A percentile compares a stretch with the other conserved stretches of the same genome.
phyloP scores from a whole-genome alignment of 2,888 invertebrate genomes.

The Anaspis maculata region DNA sequence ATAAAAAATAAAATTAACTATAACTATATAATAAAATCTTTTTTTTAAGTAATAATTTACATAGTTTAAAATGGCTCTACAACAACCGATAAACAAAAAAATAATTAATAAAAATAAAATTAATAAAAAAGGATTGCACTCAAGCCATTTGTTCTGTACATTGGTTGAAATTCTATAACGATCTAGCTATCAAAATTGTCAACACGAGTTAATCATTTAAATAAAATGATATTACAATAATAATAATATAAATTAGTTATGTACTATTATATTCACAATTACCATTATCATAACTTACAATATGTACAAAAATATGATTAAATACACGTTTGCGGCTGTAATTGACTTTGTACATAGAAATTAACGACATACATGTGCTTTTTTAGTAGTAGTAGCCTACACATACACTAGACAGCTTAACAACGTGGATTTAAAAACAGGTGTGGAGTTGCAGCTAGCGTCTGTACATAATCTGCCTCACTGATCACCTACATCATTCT shows the following conservation, averaged over 20 bases:
- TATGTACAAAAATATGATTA: conserved; percentile 51
- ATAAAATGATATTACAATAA: conserved; percentile 33
- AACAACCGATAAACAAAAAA: conserved; percentile 36
- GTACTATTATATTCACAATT: conserved; percentile 44
- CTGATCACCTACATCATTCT: conserved; percentile 24
- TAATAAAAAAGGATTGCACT: conserved; percentile 40
- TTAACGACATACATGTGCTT: conserved; percentile 26
- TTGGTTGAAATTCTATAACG: conserved; percentile 42
- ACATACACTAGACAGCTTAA: conserved; percentile 35
- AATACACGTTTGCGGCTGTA: conserved; percentile 43
- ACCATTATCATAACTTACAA: conserved; percentile 44
- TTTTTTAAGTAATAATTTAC: conserved; percentile 33
- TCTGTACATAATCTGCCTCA: conserved; percentile 36
- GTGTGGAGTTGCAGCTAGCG: conserved; percentile 29
- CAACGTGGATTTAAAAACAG: conserved; percentile 38
- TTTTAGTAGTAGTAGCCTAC: conserved; percentile 23
- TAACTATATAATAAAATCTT: conserved; percentile 32
- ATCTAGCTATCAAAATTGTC: conserved; percentile 45
- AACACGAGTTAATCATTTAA: conserved; percentile 45
- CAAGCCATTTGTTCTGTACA: conserved; percentile 45
- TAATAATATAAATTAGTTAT: conserved; percentile 39
- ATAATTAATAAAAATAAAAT: too few relatives aligned
- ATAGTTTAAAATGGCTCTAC: conserved; percentile 34
- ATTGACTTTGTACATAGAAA: conserved; percentile 49
- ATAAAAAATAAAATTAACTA: conserved; percentile 40